Conservation (phyloP, 2,113 vertebrate species). For the Pitta sordida region DNA sequence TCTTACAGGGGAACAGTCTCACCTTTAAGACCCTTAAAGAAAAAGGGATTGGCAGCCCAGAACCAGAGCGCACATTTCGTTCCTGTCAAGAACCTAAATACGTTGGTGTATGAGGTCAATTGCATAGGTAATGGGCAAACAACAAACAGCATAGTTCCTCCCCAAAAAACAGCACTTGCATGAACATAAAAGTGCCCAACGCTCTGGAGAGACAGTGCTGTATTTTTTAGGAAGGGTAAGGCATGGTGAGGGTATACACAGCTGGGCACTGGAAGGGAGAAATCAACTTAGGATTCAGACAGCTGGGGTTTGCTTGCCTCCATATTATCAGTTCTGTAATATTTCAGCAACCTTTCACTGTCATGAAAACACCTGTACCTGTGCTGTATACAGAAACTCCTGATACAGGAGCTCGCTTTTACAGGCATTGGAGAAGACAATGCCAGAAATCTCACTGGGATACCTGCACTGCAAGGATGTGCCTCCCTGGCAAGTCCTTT, state of each 20-base stretch:
- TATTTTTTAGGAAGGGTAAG: background rate
- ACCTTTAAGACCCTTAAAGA: background rate
- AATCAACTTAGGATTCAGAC: background rate
- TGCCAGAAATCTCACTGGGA: background rate
- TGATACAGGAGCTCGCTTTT: rapidly evolving
- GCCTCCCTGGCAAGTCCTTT: background rate
- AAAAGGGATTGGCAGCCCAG: background rate
- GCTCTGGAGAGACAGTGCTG: background rate
- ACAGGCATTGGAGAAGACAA: background rate
- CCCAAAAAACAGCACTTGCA: background rate
- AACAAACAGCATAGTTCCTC: background rate
- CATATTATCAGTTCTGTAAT: background rate
- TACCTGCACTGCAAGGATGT: background rate
- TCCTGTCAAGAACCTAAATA: background rate
- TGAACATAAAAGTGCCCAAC: background rate
- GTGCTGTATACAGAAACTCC: background rate
- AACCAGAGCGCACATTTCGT: background rate
- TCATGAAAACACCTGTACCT: background rate
- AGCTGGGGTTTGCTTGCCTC: background rate
- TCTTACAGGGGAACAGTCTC: background rate
- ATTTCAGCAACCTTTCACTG: background rate
- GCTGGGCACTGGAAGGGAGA: background rate
- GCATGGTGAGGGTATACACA: background rate
- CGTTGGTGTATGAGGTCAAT: background rate
- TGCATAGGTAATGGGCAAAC: background rate